Base-by-base conservation (phyloP, 2,888 invertebrate species). In the Folsomia manolachei region DNA sequence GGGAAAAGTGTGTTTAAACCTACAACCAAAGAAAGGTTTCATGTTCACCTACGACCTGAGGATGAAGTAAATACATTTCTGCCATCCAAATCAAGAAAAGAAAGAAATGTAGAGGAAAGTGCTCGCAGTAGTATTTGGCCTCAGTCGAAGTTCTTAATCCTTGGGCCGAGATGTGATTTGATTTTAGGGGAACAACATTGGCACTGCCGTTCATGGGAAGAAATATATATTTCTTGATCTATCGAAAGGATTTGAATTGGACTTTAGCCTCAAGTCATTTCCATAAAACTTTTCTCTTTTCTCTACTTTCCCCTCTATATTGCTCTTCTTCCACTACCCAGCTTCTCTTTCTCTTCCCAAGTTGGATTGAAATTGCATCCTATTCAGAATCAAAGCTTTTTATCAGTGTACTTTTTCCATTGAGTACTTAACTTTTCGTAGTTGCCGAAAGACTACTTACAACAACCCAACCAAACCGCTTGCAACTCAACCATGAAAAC, bases 191-290 rank as follows among this genome's bases (percentile, higher is more conserved):
- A 67, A 60, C 53, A 67, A 67, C 67, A 64, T 26, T 2, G 7
- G 56, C 14, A n/a, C n/a, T n/a, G n/a, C n/a, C n/a, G n/a, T n/a
- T n/a, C 27, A 56, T 52, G n/a, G 7, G 39, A 64, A 19, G 19
- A 19, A 67, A 67, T 67, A 27, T 67, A 24, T 60, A 67, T 67
- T 67, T 67, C 67, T 24, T 67, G 67, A 67, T 67, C 56, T 67
- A 67, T 67, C 19, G 67, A 67, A 53, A 53, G 67, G 67, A 56
- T 56, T 67, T 67, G 27, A 67, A 67, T 67, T 53, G 67, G 51
- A 56, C 14, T 67, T 67, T 67, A 67, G 67, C 67, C 56, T 52
- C 4, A 2, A 67, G 67, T 67, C 67, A 67, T 67, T 67, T 67
- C 67, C 53, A 67, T 67, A 67, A 67, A 67, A 67, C 53, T 53